A percentile compares a stretch with the other conserved stretches of the same genome.
Conservation (phyloP, 2,797 vertebrate genomes). For the Thamnophis elegans region DNA sequence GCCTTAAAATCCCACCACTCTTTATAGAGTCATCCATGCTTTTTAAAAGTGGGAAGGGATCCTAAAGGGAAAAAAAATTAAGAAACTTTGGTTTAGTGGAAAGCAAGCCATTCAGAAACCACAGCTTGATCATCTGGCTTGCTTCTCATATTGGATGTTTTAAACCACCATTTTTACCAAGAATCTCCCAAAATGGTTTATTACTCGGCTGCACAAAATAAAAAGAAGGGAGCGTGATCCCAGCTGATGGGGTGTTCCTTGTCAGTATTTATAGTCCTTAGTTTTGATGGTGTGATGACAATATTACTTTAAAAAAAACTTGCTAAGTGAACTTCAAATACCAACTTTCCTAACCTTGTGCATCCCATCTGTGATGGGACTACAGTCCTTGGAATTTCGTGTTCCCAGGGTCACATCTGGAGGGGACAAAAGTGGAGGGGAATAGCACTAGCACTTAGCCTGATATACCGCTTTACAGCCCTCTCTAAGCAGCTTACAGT, state of each 20-base stretch:
- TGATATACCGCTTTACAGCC: too few species aligned
- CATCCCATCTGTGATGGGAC: background rate
- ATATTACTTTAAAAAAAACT: background rate
- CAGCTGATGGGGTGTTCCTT: background rate
- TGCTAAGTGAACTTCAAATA: background rate
- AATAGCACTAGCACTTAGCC: background rate
- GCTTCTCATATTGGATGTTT: background rate
- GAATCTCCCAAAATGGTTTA: background rate
- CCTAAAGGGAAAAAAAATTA: background rate
- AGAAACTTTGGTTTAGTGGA: background rate
- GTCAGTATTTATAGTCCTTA: background rate
- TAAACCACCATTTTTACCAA: background rate
- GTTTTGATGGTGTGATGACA: background rate
- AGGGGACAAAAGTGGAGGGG: background rate
- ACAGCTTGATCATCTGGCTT: background rate
- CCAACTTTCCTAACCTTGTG: background rate
- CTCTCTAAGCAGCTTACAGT: too few species aligned
- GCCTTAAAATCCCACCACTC: background rate
- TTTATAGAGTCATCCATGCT: background rate
- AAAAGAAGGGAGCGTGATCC: background rate
- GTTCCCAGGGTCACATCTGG: background rate
- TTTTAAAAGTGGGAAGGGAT: background rate
- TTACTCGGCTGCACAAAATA: background rate
- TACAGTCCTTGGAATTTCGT: background rate
- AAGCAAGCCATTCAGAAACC: background rate